Evolutionary conservation across 2,113 vertebrate species (phyloP).

Genomic region (human): DNA sequence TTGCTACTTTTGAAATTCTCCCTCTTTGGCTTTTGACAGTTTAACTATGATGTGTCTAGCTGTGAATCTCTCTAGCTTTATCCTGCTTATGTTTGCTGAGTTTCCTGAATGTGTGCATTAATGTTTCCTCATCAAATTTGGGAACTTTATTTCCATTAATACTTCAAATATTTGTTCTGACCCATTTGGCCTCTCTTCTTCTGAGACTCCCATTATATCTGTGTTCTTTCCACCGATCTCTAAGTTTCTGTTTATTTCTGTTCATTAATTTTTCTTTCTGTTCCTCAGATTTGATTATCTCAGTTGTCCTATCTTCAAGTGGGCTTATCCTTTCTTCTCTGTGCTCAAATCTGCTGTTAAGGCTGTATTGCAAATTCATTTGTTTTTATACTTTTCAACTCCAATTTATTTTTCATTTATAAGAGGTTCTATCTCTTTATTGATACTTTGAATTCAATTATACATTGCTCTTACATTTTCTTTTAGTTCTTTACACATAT

Average conservation of each 20-base stretch:
- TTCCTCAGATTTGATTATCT: neutral
- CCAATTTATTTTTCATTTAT: neutral
- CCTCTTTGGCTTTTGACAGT: neutral
- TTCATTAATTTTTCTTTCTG: neutral
- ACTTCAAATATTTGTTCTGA: neutral
- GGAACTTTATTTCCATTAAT: too few species aligned
- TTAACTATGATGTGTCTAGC: neutral
- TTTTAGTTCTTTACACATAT: neutral
- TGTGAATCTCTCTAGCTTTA: neutral
- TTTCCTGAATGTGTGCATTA: neutral
- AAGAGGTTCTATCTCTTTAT: neutral
- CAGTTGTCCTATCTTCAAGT: neutral
- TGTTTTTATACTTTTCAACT: neutral
- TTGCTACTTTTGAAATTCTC: neutral
- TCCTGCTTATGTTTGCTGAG: neutral
- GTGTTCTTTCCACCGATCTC: neutral
- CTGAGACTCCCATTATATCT: neutral
- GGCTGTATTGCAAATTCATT: neutral
- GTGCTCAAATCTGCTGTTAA: neutral
- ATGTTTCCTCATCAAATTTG: neutral
- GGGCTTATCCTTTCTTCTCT: neutral
- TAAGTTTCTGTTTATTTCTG: neutral
- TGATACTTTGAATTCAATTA: neutral
- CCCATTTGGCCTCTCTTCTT: neutral
- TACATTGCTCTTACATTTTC: neutral